Percentiles rank a stretch among this genome's conserved stretches.
phyloP scores from a whole-genome alignment of 2,888 invertebrate genomes.

The Stenotaenia linearis region DNA sequence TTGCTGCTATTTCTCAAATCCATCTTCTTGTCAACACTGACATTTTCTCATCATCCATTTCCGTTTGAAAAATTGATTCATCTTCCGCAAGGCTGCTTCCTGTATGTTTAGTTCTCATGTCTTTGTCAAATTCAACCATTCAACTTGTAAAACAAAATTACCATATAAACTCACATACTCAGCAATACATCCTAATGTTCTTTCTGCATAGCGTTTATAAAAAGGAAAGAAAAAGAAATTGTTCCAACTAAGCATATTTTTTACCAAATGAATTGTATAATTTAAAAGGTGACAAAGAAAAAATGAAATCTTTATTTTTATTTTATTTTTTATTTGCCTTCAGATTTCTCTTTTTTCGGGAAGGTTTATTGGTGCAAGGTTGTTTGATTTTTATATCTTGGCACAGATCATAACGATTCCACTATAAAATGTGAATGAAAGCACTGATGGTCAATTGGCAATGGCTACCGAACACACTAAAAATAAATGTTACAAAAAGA shows the following conservation, averaged over 20 bases:
- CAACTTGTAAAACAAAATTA: conserved; percentile 1
- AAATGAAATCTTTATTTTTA: neutral
- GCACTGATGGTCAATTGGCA: conserved; percentile 17
- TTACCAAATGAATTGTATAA: neutral
- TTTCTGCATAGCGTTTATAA: neutral
- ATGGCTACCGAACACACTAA: neutral
- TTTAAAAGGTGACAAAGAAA: neutral
- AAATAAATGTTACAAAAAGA: conserved; percentile 10
- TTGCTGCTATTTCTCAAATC: conserved; percentile 1
- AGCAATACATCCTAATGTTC: neutral
- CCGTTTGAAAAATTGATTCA: conserved; percentile 24
- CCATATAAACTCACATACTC: neutral
- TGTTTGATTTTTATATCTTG: conserved; percentile 19
- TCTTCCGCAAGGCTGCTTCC: conserved; percentile 23
- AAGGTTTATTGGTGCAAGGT: conserved; percentile 6
- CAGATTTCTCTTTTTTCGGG: neutral
- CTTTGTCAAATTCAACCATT: conserved; percentile 9
- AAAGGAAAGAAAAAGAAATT: neutral
- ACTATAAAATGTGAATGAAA: conserved; percentile 26
- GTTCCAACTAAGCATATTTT: neutral
- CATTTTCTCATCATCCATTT: conserved; percentile 26
- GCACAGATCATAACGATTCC: conserved; percentile 14
- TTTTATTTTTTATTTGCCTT: neutral
- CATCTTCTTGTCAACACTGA: conserved; percentile 11
- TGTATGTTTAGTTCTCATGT: conserved; percentile 7